Evolutionary conservation across 1,140 invertebrate genomes (phyloP).

Genomic region (Himalopsyche phryganea): DNA sequence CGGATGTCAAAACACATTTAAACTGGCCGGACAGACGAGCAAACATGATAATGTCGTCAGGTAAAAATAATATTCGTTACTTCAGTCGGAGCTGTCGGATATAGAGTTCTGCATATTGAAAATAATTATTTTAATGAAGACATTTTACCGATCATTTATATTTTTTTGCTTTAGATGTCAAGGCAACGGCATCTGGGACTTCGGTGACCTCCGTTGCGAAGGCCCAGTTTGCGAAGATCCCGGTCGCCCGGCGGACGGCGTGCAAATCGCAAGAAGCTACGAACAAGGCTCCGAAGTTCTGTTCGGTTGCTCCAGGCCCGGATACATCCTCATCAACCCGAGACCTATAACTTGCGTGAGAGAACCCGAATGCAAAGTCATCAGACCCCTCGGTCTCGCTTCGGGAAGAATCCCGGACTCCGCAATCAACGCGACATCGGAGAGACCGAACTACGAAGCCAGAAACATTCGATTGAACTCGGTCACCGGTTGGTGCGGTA

Average conservation of each 20-base stretch:
- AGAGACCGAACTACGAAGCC: constrained; percentile 88
- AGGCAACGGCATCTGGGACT: constrained; percentile 93
- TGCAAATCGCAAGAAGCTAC: constrained; percentile 84
- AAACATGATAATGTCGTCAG: constrained; percentile 88
- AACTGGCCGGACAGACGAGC: constrained; percentile 86
- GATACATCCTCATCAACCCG: constrained; percentile 89
- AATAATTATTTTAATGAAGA: no score
- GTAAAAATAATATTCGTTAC: constrained; percentile 27
- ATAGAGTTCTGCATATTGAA: no score
- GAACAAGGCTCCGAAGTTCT: constrained; percentile 89
- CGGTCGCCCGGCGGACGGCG: constrained; percentile 86
- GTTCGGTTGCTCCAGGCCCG: constrained; percentile 85
- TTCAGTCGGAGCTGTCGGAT: no score
- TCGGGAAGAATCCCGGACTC: constrained; percentile 91
- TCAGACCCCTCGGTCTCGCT: constrained; percentile 85
- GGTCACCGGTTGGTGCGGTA: constrained; percentile 93
- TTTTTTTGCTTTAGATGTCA: constrained; percentile 74
- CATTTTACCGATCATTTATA: no score
- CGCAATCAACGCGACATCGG: constrained; percentile 93
- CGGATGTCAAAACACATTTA: constrained; percentile 94
- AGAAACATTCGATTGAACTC: constrained; percentile 87
- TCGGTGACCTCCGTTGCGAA: constrained; percentile 92
- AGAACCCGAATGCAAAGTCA: constrained; percentile 91
- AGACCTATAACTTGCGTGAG: constrained; percentile 86
- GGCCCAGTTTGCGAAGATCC: constrained; percentile 95